Percentiles rank a stretch among this genome's conserved stretches.
These are phyloP conservation scores for Progne subis DNA, from an alignment of 2,113 vertebrate species.

Conservation along the genomic window DNA sequence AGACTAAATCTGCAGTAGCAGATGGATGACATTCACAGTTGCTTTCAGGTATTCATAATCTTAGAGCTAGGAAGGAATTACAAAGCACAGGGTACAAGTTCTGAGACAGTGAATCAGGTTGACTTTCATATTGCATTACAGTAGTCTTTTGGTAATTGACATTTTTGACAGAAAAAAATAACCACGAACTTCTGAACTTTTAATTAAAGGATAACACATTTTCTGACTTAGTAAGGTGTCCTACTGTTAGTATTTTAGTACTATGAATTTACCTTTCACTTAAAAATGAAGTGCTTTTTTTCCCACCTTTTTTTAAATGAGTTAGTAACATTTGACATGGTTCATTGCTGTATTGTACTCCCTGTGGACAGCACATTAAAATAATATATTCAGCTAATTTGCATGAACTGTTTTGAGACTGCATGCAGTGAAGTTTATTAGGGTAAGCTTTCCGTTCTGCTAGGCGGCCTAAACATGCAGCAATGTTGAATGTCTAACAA, in stretches of 20 bases:
- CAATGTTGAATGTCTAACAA: not conserved
- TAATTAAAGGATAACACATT: not conserved
- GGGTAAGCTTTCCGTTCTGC: constrained; percentile 5
- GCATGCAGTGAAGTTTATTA: constrained; percentile 2
- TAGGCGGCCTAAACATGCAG: not conserved
- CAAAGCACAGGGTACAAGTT: constrained; percentile 38
- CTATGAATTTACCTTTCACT: constrained; percentile 2
- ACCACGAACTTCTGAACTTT: constrained; percentile 4
- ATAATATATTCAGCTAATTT: constrained; percentile 48
- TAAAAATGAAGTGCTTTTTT: not conserved
- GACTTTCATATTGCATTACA: not conserved
- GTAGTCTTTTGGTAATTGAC: not conserved
- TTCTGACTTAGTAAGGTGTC: not conserved
- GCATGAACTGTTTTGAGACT: not conserved
- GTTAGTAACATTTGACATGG: not conserved
- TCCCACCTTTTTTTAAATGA: not conserved
- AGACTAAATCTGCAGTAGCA: not conserved
- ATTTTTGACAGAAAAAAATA: not conserved
- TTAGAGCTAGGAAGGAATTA: not conserved
- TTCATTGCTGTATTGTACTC: not conserved
- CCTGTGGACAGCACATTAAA: not conserved
- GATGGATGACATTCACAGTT: constrained; percentile 8
- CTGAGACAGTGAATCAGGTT: not conserved
- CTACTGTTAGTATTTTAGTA: not conserved
- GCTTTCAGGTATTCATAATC: constrained; percentile 18